Conservation (phyloP, 2,888 invertebrate genomes). For the Cerastoderma edule region DNA sequence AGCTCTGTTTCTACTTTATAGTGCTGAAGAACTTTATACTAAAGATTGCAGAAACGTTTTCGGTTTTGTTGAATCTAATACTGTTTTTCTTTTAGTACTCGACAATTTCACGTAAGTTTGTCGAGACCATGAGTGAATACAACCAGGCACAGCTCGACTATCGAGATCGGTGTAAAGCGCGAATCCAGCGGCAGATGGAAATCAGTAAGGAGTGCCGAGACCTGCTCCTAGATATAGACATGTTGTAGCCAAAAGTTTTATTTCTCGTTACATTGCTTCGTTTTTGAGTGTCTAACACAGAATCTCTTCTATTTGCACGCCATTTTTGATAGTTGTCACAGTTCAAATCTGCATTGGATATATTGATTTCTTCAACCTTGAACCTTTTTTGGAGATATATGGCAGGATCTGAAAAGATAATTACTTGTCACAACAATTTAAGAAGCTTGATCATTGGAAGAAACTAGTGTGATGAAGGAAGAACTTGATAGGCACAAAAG, state of each 20-base stretch:
- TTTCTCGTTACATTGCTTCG: conserved; percentile 14
- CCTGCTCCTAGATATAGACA: conserved; percentile 30
- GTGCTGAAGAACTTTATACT: too few species aligned
- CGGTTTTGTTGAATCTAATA: background rate
- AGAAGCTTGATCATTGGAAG: too few species aligned
- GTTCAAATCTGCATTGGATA: too few species aligned
- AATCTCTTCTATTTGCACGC: too few species aligned
- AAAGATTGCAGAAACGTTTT: background rate
- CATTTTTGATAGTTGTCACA: too few species aligned
- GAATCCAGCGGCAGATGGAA: conserved; percentile 83
- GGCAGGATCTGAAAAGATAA: too few species aligned
- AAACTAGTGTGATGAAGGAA: too few species aligned
- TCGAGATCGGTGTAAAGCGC: conserved; percentile 82
- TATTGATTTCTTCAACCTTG: too few species aligned
- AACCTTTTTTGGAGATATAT: too few species aligned
- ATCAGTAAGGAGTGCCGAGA: conserved; percentile 79
- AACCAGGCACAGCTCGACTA: conserved; percentile 83
- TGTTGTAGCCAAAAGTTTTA: conserved; percentile 36
- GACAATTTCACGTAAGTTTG: conserved; percentile 83
- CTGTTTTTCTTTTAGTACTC: conserved; percentile 79
- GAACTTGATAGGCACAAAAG: too few species aligned
- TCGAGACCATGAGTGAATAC: conserved; percentile 83
- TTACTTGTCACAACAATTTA: too few species aligned
- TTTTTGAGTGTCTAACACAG: conserved; percentile 25
- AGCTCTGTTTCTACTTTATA: too few species aligned